These are phyloP conservation scores for Lota lota DNA, from an alignment of 2,113 vertebrate species.

Conservation along the genomic window DNA sequence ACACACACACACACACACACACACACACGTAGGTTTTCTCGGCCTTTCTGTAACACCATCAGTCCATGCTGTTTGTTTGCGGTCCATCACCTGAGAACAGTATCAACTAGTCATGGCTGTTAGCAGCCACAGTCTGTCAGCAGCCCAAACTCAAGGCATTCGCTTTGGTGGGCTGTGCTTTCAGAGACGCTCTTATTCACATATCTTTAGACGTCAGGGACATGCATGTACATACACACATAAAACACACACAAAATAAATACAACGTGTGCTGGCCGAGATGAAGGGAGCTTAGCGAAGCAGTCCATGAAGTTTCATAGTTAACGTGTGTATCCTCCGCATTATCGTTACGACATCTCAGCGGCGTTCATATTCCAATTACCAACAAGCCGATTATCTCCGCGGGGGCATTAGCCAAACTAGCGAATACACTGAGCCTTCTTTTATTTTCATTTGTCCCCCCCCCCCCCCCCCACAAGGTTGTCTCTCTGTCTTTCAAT, in stretches of 20 bases:
- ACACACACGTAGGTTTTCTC: not conserved
- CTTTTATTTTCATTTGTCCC: no score
- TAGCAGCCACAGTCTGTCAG: not conserved
- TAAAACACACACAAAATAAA: not conserved
- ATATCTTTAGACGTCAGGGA: not conserved
- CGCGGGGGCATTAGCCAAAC: no score
- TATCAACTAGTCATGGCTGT: not conserved
- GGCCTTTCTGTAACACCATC: not conserved
- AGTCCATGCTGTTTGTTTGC: not conserved
- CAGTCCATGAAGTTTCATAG: no score
- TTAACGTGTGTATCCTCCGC: no score
- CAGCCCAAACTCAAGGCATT: not conserved
- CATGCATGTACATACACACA: not conserved
- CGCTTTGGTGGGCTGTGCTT: not conserved
- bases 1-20: not conserved
- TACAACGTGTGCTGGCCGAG: no score
- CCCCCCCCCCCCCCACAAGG: no score
- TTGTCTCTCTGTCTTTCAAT: not conserved
- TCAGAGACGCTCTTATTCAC: not conserved
- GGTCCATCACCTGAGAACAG: not conserved
- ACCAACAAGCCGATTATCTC: no score
- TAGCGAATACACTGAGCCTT: not conserved
- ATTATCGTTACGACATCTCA: not conserved
- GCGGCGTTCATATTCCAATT: no score
- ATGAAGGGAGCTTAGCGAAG: no score